phyloP scores from a whole-genome alignment of 2,797 vertebrate genomes.

The Acipenser ruthenus region DNA sequence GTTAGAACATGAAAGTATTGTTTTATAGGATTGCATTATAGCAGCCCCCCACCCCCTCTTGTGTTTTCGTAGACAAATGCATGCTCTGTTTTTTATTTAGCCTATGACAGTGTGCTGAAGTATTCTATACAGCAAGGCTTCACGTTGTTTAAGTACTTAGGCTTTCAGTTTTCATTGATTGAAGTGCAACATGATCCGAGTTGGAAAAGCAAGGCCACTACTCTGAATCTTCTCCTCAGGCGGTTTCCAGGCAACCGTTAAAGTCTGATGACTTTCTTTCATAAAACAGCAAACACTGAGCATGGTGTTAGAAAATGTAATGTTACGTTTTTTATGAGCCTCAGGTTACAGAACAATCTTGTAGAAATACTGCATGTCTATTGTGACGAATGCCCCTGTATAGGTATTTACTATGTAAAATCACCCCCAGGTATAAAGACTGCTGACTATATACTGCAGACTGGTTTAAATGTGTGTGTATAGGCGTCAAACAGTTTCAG shows the following conservation, averaged over 20 bases:
- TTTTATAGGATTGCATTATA: no score
- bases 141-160: constrained; percentile 16
- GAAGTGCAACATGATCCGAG: constrained; percentile 17
- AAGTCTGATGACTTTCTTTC: constrained; percentile 8
- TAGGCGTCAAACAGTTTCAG: no score
- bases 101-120: constrained; percentile 10
- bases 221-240: not conserved
- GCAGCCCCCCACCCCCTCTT: not conserved
- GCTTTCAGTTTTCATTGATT: constrained; percentile 19
- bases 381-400: no score
- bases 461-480: not conserved
- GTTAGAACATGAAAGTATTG: no score
- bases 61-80: not conserved
- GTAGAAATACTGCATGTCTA: not conserved
- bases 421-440: not conserved
- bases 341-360: not conserved
- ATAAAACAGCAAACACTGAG: not conserved
- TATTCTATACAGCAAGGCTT: constrained; percentile 11
- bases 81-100: not conserved
- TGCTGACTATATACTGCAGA: not conserved
- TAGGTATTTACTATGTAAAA: no score
- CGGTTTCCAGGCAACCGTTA: constrained; percentile 12
- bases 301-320: not conserved
- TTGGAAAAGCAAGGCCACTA: constrained; percentile 9
- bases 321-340: not conserved